phyloP scores from a whole-genome alignment of 2,797 vertebrate genomes.

The Ctenopoma kingsleyae region DNA sequence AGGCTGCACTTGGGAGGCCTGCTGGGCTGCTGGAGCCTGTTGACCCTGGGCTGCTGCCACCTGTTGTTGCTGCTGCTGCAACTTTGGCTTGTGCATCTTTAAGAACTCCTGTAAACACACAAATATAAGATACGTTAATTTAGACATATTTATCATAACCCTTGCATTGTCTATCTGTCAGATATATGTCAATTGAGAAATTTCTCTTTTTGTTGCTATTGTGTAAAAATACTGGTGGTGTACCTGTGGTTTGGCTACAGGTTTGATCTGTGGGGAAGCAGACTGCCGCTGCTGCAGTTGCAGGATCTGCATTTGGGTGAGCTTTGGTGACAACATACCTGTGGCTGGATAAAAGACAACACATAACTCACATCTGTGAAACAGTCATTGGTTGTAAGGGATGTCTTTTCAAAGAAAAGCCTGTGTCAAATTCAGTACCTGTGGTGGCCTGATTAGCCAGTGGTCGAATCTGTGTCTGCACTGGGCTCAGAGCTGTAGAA shows the following conservation, averaged over 20 bases:
- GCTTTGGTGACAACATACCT: conserved; percentile 80
- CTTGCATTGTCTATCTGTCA: background rate
- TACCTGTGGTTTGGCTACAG: conserved; percentile 90
- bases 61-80: conserved; percentile 90
- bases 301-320: conserved; percentile 89
- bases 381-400: background rate
- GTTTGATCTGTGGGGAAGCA: conserved; percentile 89
- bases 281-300: conserved; percentile 89
- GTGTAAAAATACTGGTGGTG: background rate
- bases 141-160: background rate
- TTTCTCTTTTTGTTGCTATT: background rate
- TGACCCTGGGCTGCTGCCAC: conserved; percentile 86
- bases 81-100: conserved; percentile 94
- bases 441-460: conserved; percentile 88
- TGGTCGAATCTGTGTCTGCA: conserved; percentile 88
- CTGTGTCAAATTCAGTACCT: conserved; percentile 75
- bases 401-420: background rate
- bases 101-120: conserved; percentile 86
- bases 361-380: conserved; percentile 2
- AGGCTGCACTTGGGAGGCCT: conserved; percentile 86
- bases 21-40: conserved; percentile 83
- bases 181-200: background rate
- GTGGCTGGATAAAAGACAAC: conserved; percentile 68
- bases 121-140: background rate
- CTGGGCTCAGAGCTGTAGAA: conserved; percentile 89